A percentile compares a stretch with the other conserved stretches of the same genome.
Evolutionary conservation across 2,888 invertebrate genomes (phyloP).

Genomic region (Agrilus mali): DNA sequence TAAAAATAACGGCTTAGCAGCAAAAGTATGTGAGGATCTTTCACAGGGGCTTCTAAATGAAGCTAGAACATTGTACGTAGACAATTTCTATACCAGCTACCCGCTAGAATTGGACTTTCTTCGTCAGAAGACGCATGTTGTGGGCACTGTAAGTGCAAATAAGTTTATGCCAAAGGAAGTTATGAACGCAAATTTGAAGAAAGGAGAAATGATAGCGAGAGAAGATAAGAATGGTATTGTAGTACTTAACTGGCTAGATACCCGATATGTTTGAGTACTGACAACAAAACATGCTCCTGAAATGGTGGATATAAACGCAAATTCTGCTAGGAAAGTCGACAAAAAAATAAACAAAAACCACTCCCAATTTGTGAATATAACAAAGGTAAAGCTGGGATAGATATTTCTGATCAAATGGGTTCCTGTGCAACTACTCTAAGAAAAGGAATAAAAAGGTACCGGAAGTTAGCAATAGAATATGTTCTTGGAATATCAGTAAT

Average conservation of each 20-base stretch:
- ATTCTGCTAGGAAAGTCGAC: constrained; percentile 3
- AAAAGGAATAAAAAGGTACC: constrained; percentile 17
- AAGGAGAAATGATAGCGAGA: constrained; percentile 17
- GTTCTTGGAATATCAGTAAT: constrained; percentile 14
- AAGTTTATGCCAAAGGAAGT: constrained; percentile 16
- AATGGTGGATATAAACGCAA: constrained; percentile 12
- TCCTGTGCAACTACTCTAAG: constrained; percentile 20
- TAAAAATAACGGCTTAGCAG: too few relatives aligned
- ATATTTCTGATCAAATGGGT: constrained; percentile 21
- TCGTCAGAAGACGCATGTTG: constrained; percentile 20
- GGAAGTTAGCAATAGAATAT: constrained; percentile 13
- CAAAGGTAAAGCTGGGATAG: constrained; percentile 22
- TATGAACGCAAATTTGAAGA: constrained; percentile 14
- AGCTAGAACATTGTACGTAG: constrained; percentile 10
- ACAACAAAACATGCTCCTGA: constrained; percentile 22
- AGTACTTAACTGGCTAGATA: constrained; percentile 22
- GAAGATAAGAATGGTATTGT: constrained; percentile 23
- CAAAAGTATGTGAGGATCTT: constrained; percentile 1
- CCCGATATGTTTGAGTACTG: constrained; percentile 21
- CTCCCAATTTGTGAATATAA: constrained; percentile 19
- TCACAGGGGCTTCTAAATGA: constrained; percentile 5
- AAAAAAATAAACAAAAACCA: constrained; percentile 13
- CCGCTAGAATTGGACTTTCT: constrained; percentile 11
- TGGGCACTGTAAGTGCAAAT: constrained; percentile 17
- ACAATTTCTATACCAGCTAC: constrained; percentile 18